Evolutionary conservation across 2,797 vertebrate genomes (phyloP).

Genomic region (Chaunax sp.): DNA sequence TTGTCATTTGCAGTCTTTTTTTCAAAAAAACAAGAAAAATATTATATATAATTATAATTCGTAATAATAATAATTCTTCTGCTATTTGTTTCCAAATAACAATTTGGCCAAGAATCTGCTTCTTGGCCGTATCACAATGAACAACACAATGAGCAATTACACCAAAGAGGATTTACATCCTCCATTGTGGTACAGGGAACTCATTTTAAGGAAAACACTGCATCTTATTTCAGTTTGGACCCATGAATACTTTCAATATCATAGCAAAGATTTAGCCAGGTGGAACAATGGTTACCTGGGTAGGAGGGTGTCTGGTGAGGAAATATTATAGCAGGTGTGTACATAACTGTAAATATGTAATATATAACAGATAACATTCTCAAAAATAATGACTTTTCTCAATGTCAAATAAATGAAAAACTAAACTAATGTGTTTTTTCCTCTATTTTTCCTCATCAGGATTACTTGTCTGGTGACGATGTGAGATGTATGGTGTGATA

Average conservation of each 20-base stretch:
- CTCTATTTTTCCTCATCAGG: not conserved
- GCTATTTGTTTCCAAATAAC: slow-evolving; percentile 27
- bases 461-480: no score
- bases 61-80: slow-evolving; percentile 5
- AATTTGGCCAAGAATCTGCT: not conserved
- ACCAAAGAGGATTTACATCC: not conserved
- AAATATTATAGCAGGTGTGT: slow-evolving; percentile 10
- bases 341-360: not conserved
- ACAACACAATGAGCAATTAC: slow-evolving; percentile 20
- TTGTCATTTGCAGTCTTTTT: slow-evolving; percentile 13
- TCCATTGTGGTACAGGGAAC: slow-evolving; percentile 1
- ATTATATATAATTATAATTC: no score
- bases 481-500: not conserved
- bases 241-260: not conserved
- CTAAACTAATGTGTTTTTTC: not conserved
- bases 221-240: not conserved
- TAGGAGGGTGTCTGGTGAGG: not conserved
- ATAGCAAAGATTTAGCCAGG: not conserved
- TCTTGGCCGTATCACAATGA: slow-evolving; percentile 16
- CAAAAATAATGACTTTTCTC: no score
- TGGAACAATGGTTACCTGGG: not conserved
- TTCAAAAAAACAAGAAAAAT: not conserved
- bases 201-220: not conserved
- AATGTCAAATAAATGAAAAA: not conserved
- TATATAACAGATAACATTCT: not conserved